Evolutionary conservation across 2,888 invertebrate genomes (phyloP).

Genomic region (Sesia bembeciformis): DNA sequence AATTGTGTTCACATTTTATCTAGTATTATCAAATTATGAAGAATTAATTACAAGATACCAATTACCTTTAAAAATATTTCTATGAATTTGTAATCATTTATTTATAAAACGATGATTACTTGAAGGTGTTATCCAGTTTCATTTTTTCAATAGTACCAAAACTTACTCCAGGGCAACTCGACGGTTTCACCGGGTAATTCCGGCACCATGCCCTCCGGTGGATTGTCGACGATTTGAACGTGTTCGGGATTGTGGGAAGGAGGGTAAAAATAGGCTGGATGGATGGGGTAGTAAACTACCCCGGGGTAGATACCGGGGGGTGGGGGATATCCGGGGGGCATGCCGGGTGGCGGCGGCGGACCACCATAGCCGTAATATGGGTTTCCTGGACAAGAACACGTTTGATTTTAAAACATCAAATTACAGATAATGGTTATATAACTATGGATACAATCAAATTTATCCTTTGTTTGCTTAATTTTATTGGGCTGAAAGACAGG

Average conservation of each 20-base stretch:
- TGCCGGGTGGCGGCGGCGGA: constrained; percentile 27
- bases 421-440: too few species aligned
- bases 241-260: constrained; percentile 10
- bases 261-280: constrained; percentile 62
- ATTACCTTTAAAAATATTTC: too few species aligned
- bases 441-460: too few species aligned
- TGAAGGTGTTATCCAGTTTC: neutral
- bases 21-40: too few species aligned
- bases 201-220: constrained; percentile 38
- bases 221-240: constrained; percentile 36
- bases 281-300: constrained; percentile 52
- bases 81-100: too few species aligned
- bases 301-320: constrained; percentile 29
- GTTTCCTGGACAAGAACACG: constrained; percentile 36
- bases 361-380: constrained; percentile 58
- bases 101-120: neutral
- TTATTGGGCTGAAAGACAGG: too few species aligned
- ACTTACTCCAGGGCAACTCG: constrained; percentile 70
- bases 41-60: too few species aligned
- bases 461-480: too few species aligned
- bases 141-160: neutral
- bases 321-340: constrained; percentile 24
- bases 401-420: too few species aligned
- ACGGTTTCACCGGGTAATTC: constrained; percentile 64
- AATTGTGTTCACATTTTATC: too few species aligned